Evolutionary conservation across 2,797 vertebrate species (phyloP).

Genomic region (Enteromius radiatus): DNA sequence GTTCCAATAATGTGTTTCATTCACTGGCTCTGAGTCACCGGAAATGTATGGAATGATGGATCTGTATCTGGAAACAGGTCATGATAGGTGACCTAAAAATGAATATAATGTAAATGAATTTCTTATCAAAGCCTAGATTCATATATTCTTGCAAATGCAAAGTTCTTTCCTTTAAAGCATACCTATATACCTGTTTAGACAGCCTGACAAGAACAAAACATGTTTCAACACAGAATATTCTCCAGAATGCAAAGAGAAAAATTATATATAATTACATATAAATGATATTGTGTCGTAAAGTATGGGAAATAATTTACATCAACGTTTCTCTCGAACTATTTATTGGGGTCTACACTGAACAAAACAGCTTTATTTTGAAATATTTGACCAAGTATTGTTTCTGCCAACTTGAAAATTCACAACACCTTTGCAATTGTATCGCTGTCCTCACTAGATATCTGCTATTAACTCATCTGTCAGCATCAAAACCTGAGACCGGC

Average conservation of each 20-base stretch:
- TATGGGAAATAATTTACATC: background rate
- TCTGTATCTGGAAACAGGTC: slow-evolving; percentile 72
- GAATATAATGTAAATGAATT: slow-evolving; percentile 66
- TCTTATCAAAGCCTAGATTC: slow-evolving; percentile 62
- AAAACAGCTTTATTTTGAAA: background rate
- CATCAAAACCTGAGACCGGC: background rate
- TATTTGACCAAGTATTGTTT: background rate
- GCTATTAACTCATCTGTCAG: background rate
- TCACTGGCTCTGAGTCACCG: slow-evolving; percentile 71
- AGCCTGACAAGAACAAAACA: background rate
- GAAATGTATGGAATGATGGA: slow-evolving; percentile 74
- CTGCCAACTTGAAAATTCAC: background rate
- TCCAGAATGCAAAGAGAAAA: background rate
- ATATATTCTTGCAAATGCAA: slow-evolving; percentile 13
- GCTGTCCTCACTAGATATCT: background rate
- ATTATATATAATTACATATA: background rate
- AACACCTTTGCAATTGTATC: background rate
- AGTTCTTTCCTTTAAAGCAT: slow-evolving; percentile 34
- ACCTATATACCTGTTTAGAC: background rate
- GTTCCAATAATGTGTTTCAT: slow-evolving; percentile 75
- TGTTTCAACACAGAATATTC: background rate
- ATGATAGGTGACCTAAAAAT: slow-evolving; percentile 73
- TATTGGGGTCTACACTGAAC: background rate
- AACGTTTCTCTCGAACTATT: background rate
- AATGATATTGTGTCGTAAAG: background rate